Evolutionary conservation across 2,797 vertebrate genomes (phyloP).

Genomic region (Pagetopsis macropterus): DNA sequence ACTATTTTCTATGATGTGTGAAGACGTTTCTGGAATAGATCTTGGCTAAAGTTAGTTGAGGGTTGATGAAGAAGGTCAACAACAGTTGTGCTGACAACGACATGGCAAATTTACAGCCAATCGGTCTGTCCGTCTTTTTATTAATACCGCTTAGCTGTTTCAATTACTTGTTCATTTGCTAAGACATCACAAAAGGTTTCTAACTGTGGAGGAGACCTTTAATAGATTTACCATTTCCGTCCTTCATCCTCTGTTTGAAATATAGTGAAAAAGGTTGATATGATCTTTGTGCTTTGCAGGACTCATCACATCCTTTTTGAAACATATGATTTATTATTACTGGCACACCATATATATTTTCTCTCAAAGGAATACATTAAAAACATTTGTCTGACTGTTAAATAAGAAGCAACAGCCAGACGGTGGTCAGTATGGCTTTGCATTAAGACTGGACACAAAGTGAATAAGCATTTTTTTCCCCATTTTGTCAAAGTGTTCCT

Average conservation of each 20-base stretch:
- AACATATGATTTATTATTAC: slow-evolving; percentile 18
- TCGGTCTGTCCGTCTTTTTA: background rate
- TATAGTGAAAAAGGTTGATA: slow-evolving; percentile 6
- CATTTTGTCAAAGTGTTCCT: background rate
- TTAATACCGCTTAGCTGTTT: slow-evolving; percentile 4
- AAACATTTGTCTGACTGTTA: background rate
- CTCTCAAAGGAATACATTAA: slow-evolving; percentile 4
- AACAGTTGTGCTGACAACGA: slow-evolving; percentile 20
- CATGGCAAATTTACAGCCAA: slow-evolving; percentile 14
- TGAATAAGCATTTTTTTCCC: rapidly evolving
- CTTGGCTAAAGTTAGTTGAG: slow-evolving; percentile 13
- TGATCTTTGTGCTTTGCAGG: background rate
- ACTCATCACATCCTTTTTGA: slow-evolving; percentile 11
- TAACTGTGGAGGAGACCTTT: slow-evolving; percentile 5
- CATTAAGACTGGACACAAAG: background rate
- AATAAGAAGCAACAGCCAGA: background rate
- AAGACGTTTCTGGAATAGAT: slow-evolving; percentile 42
- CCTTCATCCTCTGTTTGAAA: slow-evolving; percentile 17
- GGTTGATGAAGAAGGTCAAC: slow-evolving; percentile 17
- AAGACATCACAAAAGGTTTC: background rate
- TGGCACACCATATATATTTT: slow-evolving; percentile 17
- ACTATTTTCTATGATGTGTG: slow-evolving; percentile 38
- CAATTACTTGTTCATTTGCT: background rate
- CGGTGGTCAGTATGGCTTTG: background rate
- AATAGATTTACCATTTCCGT: slow-evolving; percentile 36